phyloP scores from a whole-genome alignment of 2,113 vertebrate species.

The Aepyceros melampus region DNA sequence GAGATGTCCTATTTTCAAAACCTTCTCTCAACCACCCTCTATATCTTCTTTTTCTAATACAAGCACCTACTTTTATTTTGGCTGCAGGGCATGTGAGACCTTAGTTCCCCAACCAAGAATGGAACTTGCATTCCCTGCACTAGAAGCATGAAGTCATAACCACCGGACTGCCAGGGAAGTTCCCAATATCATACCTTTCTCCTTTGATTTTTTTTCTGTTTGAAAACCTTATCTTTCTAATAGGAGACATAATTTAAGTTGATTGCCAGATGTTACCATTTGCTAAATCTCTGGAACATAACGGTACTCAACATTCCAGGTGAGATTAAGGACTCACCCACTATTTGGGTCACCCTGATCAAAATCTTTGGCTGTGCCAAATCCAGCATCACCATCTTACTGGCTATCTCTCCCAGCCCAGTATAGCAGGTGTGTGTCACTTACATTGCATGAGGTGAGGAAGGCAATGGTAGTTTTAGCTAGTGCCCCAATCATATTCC shows the following conservation, averaged over 20 bases:
- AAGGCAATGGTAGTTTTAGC: background rate
- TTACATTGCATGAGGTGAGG: background rate
- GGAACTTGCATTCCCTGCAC: background rate
- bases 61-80: background rate
- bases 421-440: background rate
- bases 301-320: rapidly evolving
- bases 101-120: background rate
- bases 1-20: background rate
- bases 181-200: background rate
- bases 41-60: background rate
- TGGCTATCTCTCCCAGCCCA: background rate
- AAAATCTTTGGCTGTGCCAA: background rate
- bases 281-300: background rate
- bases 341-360: background rate
- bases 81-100: background rate
- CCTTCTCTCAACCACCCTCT: background rate
- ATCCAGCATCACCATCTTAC: no score
- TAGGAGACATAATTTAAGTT: background rate
- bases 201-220: background rate
- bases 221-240: background rate
- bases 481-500: background rate
- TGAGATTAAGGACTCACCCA: background rate
- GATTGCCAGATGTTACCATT: background rate
- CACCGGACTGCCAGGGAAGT: background rate
- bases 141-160: background rate